Conservation (phyloP, 2,113 vertebrate genomes). For the Amazona vittata region DNA sequence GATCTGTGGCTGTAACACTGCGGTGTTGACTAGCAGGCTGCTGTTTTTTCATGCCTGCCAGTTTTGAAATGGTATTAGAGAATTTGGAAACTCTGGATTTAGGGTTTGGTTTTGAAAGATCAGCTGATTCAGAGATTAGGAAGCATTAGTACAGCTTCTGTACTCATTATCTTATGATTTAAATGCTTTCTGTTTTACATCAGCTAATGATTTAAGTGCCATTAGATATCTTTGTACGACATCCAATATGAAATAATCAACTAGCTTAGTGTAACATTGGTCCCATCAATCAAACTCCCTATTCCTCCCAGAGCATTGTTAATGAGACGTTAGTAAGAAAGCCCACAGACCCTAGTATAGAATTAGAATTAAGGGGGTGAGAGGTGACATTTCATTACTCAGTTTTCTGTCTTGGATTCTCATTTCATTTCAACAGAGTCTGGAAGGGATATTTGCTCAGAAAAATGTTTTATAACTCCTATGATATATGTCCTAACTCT, state of each 20-base stretch:
- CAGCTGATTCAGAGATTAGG: constrained; percentile 7
- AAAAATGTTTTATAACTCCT: neutral
- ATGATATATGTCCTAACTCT: neutral
- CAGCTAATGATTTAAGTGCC: constrained; percentile 55
- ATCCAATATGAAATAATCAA: constrained; percentile 64
- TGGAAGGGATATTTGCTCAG: neutral
- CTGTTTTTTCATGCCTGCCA: neutral
- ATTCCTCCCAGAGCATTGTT: constrained; percentile 30
- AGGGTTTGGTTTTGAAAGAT: constrained; percentile 22
- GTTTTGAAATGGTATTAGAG: neutral
- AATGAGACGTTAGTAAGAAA: constrained; percentile 44
- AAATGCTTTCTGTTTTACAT: constrained; percentile 39
- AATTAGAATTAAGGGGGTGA: constrained; percentile 22
- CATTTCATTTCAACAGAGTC: neutral
- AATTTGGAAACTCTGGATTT: constrained; percentile 10
- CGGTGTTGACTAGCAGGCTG: neutral
- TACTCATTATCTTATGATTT: constrained; percentile 48
- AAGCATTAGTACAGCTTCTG: neutral
- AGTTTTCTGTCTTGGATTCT: neutral
- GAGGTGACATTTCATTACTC: constrained; percentile 12
- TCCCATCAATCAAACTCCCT: constrained; percentile 50
- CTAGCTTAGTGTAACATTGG: constrained; percentile 5
- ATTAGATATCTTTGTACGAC: constrained; percentile 62
- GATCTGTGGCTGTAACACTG: neutral
- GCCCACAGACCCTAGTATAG: neutral